Conservation (phyloP, 2,888 invertebrate genomes). For the Biston betularia region DNA sequence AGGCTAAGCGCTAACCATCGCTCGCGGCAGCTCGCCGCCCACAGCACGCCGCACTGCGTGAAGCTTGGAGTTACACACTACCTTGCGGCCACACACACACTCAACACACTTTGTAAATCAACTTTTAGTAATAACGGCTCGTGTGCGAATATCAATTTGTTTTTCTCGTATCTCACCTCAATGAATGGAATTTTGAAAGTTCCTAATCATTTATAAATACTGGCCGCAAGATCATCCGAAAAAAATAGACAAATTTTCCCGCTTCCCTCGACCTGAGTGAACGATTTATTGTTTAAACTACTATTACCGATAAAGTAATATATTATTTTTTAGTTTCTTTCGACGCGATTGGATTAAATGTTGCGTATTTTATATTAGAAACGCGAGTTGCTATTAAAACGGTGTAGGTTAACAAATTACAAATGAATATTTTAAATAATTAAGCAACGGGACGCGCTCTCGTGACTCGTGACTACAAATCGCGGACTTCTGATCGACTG, state of each 20-base stretch:
- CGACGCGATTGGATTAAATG: slow-evolving; percentile 12
- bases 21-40: slow-evolving; percentile 15
- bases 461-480: slow-evolving; percentile 26
- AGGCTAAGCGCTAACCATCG: slow-evolving; percentile 30
- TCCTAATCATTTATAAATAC: not conserved
- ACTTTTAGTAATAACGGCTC: not conserved
- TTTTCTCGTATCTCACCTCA: not conserved
- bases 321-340: slow-evolving; percentile 25
- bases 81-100: slow-evolving; percentile 24
- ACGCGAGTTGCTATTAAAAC: slow-evolving; percentile 34
- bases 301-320: slow-evolving; percentile 32
- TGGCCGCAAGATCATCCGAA: slow-evolving; percentile 8
- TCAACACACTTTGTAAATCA: not conserved
- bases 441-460: slow-evolving; percentile 24
- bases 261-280: slow-evolving; percentile 17
- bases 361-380: slow-evolving; percentile 17
- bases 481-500: slow-evolving; percentile 13
- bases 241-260: slow-evolving; percentile 1
- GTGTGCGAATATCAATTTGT: slow-evolving; percentile 4
- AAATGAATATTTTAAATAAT: slow-evolving; percentile 33
- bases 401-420: slow-evolving; percentile 54
- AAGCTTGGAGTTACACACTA: slow-evolving; percentile 15
- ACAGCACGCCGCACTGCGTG: slow-evolving; percentile 20
- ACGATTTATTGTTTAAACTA: slow-evolving; percentile 16
- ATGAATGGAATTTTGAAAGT: not conserved